These are phyloP conservation scores for Schrankia costaestrigalis DNA, from an alignment of 2,888 invertebrate genomes.

Conservation along the genomic window DNA sequence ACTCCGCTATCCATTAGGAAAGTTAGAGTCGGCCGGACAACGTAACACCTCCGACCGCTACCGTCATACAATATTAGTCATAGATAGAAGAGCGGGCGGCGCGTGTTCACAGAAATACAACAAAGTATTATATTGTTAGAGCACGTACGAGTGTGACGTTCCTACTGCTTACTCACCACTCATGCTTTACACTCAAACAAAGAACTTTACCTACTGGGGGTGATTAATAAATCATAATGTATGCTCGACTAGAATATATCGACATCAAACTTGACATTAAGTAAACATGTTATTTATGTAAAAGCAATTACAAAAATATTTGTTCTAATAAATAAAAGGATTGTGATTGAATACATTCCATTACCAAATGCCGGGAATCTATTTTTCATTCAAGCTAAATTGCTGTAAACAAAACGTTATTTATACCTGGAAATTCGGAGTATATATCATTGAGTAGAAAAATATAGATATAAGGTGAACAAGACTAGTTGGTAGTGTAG, in stretches of 20 bases:
- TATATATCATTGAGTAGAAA: constrained; percentile 29
- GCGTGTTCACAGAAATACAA: constrained; percentile 49
- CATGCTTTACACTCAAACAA: constrained; percentile 10
- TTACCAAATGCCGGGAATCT: constrained; percentile 4
- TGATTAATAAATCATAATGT: too few species aligned
- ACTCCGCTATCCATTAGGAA: constrained; percentile 67
- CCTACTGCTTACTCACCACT: constrained; percentile 27
- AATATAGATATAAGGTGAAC: constrained; percentile 45
- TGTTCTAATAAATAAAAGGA: too few species aligned
- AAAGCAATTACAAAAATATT: not conserved
- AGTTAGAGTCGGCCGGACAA: constrained; percentile 44
- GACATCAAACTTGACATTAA: too few species aligned
- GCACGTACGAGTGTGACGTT: constrained; percentile 27
- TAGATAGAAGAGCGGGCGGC: too few species aligned
- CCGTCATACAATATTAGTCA: constrained; percentile 67
- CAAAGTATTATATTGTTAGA: constrained; percentile 43
- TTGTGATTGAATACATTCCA: constrained; percentile 6
- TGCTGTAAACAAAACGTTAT: constrained; percentile 27
- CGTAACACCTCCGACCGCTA: constrained; percentile 40
- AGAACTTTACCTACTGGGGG: too few species aligned
- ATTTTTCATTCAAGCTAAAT: constrained; percentile 14
- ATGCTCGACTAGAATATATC: too few species aligned
- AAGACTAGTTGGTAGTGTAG: constrained; percentile 49
- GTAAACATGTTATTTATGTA: not conserved
- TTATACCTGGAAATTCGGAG: constrained; percentile 23